phyloP scores from a whole-genome alignment of 2,113 vertebrate species.

The Corynorhinus townsendii region DNA sequence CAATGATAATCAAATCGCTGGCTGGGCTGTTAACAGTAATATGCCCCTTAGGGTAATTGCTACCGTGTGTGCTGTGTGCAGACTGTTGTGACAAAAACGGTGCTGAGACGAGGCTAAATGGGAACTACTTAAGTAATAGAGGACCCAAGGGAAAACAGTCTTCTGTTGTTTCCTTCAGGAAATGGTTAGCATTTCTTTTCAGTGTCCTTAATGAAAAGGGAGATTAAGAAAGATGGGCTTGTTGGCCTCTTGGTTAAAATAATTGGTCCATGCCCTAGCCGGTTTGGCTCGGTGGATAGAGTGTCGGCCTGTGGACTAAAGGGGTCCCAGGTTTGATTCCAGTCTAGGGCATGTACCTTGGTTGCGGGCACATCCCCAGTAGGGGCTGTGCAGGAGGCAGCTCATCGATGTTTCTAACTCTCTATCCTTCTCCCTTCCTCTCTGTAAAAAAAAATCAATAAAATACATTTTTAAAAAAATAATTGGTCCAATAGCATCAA shows the following conservation, averaged over 20 bases:
- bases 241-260: background rate
- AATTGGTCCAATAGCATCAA: background rate
- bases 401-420: too few relatives aligned
- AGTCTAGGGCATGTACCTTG: too few relatives aligned
- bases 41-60: slow-evolving; percentile 33
- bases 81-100: background rate
- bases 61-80: background rate
- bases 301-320: too few relatives aligned
- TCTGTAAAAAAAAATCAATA: too few relatives aligned
- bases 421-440: too few relatives aligned
- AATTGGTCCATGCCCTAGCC: background rate
- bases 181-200: slow-evolving; percentile 12
- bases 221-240: background rate
- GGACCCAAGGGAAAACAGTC: background rate
- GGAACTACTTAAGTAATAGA: slow-evolving; percentile 1
- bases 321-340: too few relatives aligned
- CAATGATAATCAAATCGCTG: slow-evolving; percentile 61
- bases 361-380: too few relatives aligned
- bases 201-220: slow-evolving; percentile 5
- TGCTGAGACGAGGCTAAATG: background rate
- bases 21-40: slow-evolving; percentile 42
- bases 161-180: slow-evolving; percentile 1
- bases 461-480: background rate
- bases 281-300: too few relatives aligned
- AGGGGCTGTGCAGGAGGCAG: too few relatives aligned